These are phyloP conservation scores for Myrmecobius fasciatus DNA, from an alignment of 2,113 vertebrate species.

Conservation along the genomic window DNA sequence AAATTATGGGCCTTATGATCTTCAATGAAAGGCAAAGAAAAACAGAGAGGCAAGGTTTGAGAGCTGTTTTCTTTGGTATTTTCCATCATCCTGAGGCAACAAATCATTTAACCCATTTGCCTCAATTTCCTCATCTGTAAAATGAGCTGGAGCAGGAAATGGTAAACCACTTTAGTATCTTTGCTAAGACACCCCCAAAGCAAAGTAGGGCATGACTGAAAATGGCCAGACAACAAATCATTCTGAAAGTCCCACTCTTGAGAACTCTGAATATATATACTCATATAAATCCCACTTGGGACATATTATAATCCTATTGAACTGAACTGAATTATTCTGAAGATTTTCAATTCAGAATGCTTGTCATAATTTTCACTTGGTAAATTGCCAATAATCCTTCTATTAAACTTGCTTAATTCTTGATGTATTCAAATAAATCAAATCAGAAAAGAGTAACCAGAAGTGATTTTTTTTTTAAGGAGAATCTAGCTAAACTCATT, in stretches of 20 bases:
- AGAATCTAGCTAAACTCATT: conserved; percentile 17
- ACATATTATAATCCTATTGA: neutral
- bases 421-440: conserved; percentile 32
- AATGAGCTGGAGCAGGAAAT: neutral
- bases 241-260: neutral
- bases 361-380: neutral
- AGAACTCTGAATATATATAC: neutral
- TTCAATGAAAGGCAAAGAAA: conserved; percentile 22
- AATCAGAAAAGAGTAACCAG: conserved; percentile 23
- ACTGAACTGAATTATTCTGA: neutral
- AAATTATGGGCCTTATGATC: neutral
- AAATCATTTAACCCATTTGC: neutral
- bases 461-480: conserved; percentile 12
- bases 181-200: neutral
- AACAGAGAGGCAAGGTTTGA: neutral
- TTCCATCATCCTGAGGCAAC: neutral
- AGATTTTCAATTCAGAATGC: neutral
- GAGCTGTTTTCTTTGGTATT: conserved; percentile 11
- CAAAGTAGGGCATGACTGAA: neutral
- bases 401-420: conserved; percentile 1
- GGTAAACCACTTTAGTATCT: neutral
- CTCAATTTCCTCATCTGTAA: neutral
- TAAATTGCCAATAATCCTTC: neutral
- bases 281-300: neutral
- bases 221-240: neutral